phyloP scores from a whole-genome alignment of 1,140 invertebrate species.

The Stegodyphus mimosarum region DNA sequence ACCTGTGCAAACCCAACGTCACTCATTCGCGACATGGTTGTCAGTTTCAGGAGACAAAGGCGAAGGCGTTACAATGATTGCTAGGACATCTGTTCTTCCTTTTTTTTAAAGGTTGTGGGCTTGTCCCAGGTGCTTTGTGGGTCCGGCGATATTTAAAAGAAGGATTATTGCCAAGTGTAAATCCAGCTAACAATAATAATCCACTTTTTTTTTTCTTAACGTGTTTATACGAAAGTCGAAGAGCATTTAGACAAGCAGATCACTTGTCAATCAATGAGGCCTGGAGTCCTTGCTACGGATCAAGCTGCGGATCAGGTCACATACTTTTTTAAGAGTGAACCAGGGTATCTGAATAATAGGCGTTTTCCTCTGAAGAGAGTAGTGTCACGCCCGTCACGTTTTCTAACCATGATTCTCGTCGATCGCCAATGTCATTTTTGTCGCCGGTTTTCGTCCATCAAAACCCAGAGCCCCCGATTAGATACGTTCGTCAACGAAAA shows the following conservation, averaged over 20 bases:
- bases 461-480: conserved; percentile 37
- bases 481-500: conserved; percentile 39
- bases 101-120: background rate
- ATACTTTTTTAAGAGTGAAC: background rate
- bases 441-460: conserved; percentile 50
- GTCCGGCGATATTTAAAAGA: background rate
- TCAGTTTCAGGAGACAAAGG: conserved; percentile 17
- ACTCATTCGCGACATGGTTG: background rate
- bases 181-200: conserved; percentile 1
- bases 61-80: conserved; percentile 25
- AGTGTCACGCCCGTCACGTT: conserved; percentile 48
- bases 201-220: background rate
- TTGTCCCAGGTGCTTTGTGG: conserved; percentile 7
- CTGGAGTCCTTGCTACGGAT: background rate
- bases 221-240: conserved; percentile 21
- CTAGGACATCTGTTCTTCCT: conserved; percentile 38
- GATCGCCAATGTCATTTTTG: conserved; percentile 47
- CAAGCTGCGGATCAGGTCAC: conserved; percentile 3
- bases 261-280: conserved; percentile 42
- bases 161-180: conserved; percentile 30
- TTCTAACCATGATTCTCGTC: background rate
- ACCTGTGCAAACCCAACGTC: conserved; percentile 8
- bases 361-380: background rate
- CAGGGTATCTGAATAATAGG: background rate
- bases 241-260: conserved; percentile 36